A percentile compares a stretch with the other conserved stretches of the same genome.
These are phyloP conservation scores for Seison nebaliae DNA, from an alignment of 1,140 invertebrate species.

Conservation along the genomic window DNA sequence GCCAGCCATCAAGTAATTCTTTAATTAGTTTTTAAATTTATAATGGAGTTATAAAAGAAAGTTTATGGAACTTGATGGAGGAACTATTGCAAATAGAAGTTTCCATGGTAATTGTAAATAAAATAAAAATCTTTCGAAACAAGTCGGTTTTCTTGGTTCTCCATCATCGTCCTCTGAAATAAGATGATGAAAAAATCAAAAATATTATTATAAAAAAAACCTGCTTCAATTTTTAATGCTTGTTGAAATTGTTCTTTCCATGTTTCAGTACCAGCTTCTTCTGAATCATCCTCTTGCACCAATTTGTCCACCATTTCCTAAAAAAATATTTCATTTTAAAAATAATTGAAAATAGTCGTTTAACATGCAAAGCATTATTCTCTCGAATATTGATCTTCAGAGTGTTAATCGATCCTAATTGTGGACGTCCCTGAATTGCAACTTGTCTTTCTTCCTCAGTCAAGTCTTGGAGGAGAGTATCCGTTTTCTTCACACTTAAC, in stretches of 20 bases:
- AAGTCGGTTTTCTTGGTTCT: conserved; percentile 39
- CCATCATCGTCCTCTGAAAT: conserved; percentile 37
- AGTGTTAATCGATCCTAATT: conserved; percentile 51
- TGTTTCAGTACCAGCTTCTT: conserved; percentile 71
- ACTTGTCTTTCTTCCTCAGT: background rate
- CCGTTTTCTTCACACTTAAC: too few relatives aligned
- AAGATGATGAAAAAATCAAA: conserved; percentile 2
- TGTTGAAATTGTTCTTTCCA: conserved; percentile 96
- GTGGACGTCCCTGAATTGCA: conserved; percentile 54
- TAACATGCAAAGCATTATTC: conserved; percentile 86
- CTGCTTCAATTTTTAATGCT: conserved; percentile 68
- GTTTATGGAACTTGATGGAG: conserved; percentile 55
- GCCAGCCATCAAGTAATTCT: conserved; percentile 46
- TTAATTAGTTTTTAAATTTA: conserved; percentile 7
- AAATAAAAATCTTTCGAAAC: conserved; percentile 75
- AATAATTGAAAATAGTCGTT: too few relatives aligned
- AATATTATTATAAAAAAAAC: background rate
- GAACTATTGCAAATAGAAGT: conserved; percentile 77
- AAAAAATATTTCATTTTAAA: conserved; percentile 17
- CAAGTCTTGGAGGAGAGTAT: background rate
- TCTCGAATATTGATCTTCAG: conserved; percentile 70
- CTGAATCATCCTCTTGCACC: conserved; percentile 69
- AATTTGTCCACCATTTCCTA: conserved; percentile 90
- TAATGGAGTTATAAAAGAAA: background rate
- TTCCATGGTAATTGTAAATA: conserved; percentile 91